These are phyloP conservation scores for Melanotaenia trifasciata DNA, from an alignment of 2,797 vertebrate species.

Conservation along the genomic window DNA sequence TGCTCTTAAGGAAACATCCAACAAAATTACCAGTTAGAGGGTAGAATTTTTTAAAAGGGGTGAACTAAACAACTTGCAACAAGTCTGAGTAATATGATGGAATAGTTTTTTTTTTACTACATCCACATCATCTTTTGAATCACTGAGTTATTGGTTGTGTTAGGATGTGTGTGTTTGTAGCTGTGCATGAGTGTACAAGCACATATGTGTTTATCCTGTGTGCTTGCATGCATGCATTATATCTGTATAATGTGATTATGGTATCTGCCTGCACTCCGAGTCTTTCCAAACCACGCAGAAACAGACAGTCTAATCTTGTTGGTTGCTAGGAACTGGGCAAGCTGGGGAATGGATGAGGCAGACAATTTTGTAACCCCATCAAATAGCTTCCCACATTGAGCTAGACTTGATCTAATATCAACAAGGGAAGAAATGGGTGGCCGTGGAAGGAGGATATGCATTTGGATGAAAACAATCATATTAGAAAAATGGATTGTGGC, in stretches of 20 bases:
- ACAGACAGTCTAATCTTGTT: conserved; percentile 76
- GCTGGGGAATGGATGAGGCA: conserved; percentile 63
- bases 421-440: conserved; percentile 42
- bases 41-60: neutral
- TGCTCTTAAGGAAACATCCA: conserved; percentile 9
- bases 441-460: conserved; percentile 49
- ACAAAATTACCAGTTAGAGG: neutral
- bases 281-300: conserved; percentile 62
- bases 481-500: conserved; percentile 41
- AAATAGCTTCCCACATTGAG: conserved; percentile 66
- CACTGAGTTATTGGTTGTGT: conserved; percentile 17
- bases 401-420: conserved; percentile 69
- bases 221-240: conserved; percentile 67
- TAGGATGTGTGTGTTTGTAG: conserved; percentile 3
- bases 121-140: conserved; percentile 27
- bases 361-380: conserved; percentile 60
- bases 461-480: conserved; percentile 59
- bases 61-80: neutral
- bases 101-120: neutral
- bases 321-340: conserved; percentile 74
- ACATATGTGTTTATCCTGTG: conserved; percentile 58
- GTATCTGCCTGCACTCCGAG: conserved; percentile 66
- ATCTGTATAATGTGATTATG: conserved; percentile 68
- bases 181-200: conserved; percentile 15
- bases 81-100: neutral